A percentile compares a stretch with the other conserved stretches of the same genome.
Conservation (phyloP, 2,113 vertebrate species). For the Epinephelus lanceolatus region DNA sequence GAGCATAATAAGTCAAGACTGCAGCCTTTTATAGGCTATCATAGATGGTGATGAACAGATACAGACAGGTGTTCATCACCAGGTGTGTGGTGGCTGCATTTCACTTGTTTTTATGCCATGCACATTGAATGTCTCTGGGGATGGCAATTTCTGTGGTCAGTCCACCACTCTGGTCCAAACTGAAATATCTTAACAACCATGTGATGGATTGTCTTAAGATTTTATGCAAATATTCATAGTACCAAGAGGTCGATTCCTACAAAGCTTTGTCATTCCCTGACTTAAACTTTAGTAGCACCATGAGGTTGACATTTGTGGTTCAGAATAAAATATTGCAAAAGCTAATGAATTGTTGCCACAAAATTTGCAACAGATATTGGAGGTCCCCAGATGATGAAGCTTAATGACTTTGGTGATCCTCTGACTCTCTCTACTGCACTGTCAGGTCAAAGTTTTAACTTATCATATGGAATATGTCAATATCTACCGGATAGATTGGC, state of each 20-base stretch:
- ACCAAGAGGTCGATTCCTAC: background rate
- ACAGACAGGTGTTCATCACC: too few species aligned
- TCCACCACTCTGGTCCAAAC: too few species aligned
- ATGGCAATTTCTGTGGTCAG: background rate
- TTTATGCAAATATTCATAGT: too few species aligned
- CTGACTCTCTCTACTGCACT: background rate
- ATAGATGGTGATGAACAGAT: too few species aligned
- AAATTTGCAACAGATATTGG: too few species aligned
- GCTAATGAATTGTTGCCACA: background rate
- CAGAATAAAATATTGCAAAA: background rate
- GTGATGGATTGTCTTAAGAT: too few species aligned
- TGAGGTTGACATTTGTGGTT: background rate
- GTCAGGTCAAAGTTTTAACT: background rate
- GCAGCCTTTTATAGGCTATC: too few species aligned
- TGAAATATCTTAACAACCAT: too few species aligned
- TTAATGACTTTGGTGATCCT: too few species aligned
- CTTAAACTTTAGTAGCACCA: background rate
- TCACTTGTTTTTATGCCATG: background rate
- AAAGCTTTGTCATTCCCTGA: background rate
- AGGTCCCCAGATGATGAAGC: too few species aligned
- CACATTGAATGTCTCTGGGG: background rate
- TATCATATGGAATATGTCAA: background rate
- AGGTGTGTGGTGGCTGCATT: background rate
- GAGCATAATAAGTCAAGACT: too few species aligned
- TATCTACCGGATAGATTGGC: background rate